A percentile compares a stretch with the other conserved stretches of the same genome.
phyloP scores from a whole-genome alignment of 1,140 invertebrate genomes.

The Drosophila orosa region DNA sequence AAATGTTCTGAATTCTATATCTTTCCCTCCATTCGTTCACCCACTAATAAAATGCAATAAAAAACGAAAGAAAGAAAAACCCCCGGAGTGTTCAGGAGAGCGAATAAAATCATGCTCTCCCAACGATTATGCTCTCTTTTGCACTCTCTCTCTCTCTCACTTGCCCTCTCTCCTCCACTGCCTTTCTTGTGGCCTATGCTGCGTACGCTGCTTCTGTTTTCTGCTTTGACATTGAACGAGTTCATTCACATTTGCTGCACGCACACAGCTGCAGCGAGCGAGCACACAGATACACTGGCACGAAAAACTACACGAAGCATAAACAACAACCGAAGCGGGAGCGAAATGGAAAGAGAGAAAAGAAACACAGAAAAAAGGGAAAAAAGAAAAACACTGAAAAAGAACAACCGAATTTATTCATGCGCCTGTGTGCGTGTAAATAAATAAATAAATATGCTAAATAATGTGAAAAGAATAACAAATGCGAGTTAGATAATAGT shows the following conservation, averaged over 20 bases:
- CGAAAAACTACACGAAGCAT: slow-evolving; percentile 77
- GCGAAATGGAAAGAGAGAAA: slow-evolving; percentile 36
- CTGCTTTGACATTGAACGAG: slow-evolving; percentile 84
- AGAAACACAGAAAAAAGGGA: slow-evolving; percentile 23
- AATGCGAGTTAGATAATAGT: slow-evolving; percentile 72
- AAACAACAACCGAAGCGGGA: slow-evolving; percentile 65
- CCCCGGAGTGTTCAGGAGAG: slow-evolving; percentile 12
- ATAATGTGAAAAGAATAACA: slow-evolving; percentile 75
- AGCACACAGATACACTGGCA: slow-evolving; percentile 34
- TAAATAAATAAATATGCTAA: slow-evolving; percentile 78
- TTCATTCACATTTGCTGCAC: slow-evolving; percentile 82
- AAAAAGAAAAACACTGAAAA: slow-evolving; percentile 9
- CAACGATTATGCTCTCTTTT: slow-evolving; percentile 47
- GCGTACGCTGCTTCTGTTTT: slow-evolving; percentile 63
- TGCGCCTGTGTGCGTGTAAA: slow-evolving; percentile 26
- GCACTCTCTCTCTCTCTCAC: slow-evolving; percentile 8
- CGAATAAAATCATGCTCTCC: slow-evolving; percentile 29
- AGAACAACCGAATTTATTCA: slow-evolving; percentile 25
- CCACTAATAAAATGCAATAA: slow-evolving; percentile 16
- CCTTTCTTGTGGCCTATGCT: slow-evolving; percentile 66
- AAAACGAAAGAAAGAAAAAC: slow-evolving; percentile 15
- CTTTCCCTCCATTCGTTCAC: not conserved
- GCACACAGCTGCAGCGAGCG: slow-evolving; percentile 28
- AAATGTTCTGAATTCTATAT: not conserved
- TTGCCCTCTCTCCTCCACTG: slow-evolving; percentile 19